Conservation (phyloP, 2,797 vertebrate genomes). For the Rhynchotus rufescens region DNA sequence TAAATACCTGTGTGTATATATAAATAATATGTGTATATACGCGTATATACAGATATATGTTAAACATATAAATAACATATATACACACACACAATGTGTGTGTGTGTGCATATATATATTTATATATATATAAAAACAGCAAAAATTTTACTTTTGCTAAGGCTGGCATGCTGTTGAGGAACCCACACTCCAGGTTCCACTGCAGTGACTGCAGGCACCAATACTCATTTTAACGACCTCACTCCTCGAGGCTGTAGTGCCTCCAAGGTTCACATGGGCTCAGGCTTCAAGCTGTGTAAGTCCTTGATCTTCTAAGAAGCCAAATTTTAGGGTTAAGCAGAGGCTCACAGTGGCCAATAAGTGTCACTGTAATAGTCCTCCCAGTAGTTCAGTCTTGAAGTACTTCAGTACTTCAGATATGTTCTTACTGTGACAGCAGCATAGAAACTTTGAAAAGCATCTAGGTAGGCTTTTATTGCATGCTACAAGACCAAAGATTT, state of each 20-base stretch:
- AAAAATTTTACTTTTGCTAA: neutral
- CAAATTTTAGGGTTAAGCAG: neutral
- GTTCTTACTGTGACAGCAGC: neutral
- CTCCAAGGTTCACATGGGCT: neutral
- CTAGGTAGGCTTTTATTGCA: too few species aligned
- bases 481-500: too few species aligned
- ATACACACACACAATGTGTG: too few species aligned
- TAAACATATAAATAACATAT: too few species aligned
- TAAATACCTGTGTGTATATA: too few species aligned
- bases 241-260: neutral
- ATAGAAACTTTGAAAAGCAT: neutral
- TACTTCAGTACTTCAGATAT: neutral
- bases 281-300: neutral
- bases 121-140: too few species aligned
- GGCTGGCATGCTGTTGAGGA: neutral
- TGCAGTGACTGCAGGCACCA: neutral
- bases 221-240: neutral
- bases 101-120: too few species aligned
- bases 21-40: too few species aligned
- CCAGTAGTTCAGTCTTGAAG: neutral
- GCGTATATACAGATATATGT: too few species aligned
- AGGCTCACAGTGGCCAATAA: neutral
- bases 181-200: neutral
- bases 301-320: too few species aligned
- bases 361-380: neutral